These are phyloP conservation scores for Anticlea derivata DNA, from an alignment of 2,888 invertebrate genomes.

Conservation along the genomic window DNA sequence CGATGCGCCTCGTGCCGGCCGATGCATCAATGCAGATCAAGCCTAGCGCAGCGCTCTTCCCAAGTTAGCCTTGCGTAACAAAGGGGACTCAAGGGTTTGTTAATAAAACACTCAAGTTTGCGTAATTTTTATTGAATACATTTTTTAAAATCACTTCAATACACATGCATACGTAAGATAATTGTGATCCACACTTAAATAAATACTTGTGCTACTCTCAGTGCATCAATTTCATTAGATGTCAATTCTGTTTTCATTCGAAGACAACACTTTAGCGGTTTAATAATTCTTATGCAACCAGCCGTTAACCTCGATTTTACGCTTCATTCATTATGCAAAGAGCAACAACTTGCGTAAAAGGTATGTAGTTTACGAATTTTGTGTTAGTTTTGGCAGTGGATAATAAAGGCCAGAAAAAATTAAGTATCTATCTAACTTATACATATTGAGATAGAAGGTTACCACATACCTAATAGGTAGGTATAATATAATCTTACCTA, in stretches of 20 bases:
- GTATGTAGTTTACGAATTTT: slow-evolving; percentile 7
- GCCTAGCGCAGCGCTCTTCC: no score
- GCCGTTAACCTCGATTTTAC: background rate
- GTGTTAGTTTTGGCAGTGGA: slow-evolving; percentile 6
- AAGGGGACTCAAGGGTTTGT: no score
- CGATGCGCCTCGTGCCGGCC: no score
- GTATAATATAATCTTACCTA: background rate
- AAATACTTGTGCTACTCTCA: slow-evolving; percentile 59
- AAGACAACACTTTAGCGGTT: background rate
- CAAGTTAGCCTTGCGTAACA: no score
- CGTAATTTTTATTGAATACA: slow-evolving; percentile 71
- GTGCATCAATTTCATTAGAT: slow-evolving; percentile 48
- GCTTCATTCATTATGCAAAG: slow-evolving; percentile 11
- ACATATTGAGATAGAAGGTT: no score
- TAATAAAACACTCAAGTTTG: slow-evolving; percentile 46
- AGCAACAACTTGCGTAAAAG: slow-evolving; percentile 3
- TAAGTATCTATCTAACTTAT: background rate
- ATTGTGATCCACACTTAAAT: slow-evolving; percentile 63
- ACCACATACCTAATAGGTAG: no score
- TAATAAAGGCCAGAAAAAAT: slow-evolving; percentile 4
- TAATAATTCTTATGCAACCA: slow-evolving; percentile 6
- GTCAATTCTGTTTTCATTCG: slow-evolving; percentile 11
- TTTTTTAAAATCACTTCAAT: slow-evolving; percentile 76
- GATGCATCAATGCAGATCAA: no score
- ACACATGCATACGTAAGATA: slow-evolving; percentile 65